Evolutionary conservation across 2,113 vertebrate genomes (phyloP), one percentile per base, ranked within the genome.

Genomic region (Sciurus niger): DNA sequence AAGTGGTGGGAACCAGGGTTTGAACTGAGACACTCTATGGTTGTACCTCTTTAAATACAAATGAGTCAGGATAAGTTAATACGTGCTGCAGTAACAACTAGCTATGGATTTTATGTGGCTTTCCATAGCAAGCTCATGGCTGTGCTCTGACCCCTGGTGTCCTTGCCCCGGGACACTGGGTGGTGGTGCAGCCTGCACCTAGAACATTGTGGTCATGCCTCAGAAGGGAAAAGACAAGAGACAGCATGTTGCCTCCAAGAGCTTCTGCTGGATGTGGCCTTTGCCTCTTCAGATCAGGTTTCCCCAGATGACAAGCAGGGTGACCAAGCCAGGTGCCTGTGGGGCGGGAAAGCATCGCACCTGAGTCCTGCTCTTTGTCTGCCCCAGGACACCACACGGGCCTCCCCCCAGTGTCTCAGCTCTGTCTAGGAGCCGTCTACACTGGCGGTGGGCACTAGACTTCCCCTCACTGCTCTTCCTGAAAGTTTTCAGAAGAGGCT

Each of bases 81-180:
- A 9, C 6, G 43, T 4, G 65, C 46, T 70, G 2, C 17, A 28
- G 4, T 43, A 79, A 32, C 30, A 76, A 53, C 10, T 28, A 10
- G 1, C 16, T 17, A 2, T 8, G 22, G 0, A 25, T 63, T 30
- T 4, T 25, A 63, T 46, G 30, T 28, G n/a, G 8, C 11, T 51
- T 46, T 55, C 22, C 1, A 2, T 7, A n/a, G 43, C 8, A 48
- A 48, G 7, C 20, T 48, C 9, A 0, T 10, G 60, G 6, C 17
- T 46, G 0, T 24, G 8, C 16, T 37, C n/a, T 85, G 1, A 0
- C 16, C 30, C 32, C 67, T 5, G 2, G 24, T 2, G 1, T 18
- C 6, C 25, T 63, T 37, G 60, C 24, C 78, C 8, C 8, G 76
- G 67, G 11, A 55, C 14, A 32, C 53, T 34, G 28, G 3, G 6